A percentile compares a stretch with the other conserved stretches of the same genome.
These are phyloP conservation scores for Thymelicus acteon DNA, from an alignment of 2,888 invertebrate genomes.

Conservation along the genomic window DNA sequence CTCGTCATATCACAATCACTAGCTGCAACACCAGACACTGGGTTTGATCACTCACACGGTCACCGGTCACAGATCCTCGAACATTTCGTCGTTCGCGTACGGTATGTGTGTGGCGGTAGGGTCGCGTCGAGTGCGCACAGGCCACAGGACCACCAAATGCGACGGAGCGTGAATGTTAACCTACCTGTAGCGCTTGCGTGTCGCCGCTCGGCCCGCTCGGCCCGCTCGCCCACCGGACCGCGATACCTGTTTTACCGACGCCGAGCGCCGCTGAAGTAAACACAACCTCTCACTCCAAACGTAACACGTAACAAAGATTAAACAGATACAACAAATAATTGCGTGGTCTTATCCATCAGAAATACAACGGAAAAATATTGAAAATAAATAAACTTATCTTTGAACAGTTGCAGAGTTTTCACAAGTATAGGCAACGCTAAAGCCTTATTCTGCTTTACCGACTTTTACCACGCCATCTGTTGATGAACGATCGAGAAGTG, in stretches of 20 bases:
- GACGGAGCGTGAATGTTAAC: conserved; percentile 82
- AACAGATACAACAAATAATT: not conserved
- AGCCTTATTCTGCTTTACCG: conserved; percentile 67
- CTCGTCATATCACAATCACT: conserved; percentile 65
- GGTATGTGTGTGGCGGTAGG: conserved; percentile 63
- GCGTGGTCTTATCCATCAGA: conserved; percentile 1
- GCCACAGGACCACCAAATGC: conserved; percentile 79
- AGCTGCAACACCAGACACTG: conserved; percentile 63
- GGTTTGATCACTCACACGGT: conserved; percentile 73
- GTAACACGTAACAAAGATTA: conserved; percentile 7
- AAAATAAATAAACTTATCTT: not conserved
- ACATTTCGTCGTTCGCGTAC: conserved; percentile 68
- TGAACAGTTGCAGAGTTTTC: conserved; percentile 8
- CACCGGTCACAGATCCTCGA: conserved; percentile 68
- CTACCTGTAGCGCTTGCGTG: conserved; percentile 84
- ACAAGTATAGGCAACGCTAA: conserved; percentile 46
- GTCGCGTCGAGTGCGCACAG: conserved; percentile 55
- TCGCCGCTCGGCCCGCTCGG: conserved; percentile 57
- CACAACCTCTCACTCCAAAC: conserved; percentile 52
- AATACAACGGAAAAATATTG: not conserved
- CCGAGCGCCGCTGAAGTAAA: conserved; percentile 62
- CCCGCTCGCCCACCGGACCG: conserved; percentile 64
- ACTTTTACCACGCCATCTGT: conserved; percentile 57
- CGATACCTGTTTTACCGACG: conserved; percentile 71
- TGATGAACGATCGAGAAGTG: conserved; percentile 21